Evolutionary conservation across 2,113 vertebrate species (phyloP).

Genomic region (Gila orcuttii): DNA sequence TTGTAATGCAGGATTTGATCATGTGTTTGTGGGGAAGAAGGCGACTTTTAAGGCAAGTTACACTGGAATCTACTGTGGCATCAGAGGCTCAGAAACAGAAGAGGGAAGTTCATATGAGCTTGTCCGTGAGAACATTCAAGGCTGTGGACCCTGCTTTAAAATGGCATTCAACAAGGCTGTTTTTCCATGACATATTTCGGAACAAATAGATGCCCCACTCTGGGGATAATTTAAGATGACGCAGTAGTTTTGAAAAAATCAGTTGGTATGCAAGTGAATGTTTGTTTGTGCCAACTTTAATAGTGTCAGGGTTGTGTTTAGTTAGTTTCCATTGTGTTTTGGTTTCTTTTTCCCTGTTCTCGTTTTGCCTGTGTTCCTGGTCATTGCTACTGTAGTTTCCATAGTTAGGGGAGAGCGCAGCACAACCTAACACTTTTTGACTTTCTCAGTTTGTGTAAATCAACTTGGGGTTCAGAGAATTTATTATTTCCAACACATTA

Average conservation of each 20-base stretch:
- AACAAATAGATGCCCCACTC: conserved; percentile 1
- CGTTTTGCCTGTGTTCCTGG: too few relatives aligned
- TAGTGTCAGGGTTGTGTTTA: too few relatives aligned
- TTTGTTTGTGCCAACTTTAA: conserved; percentile 6
- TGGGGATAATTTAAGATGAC: background rate
- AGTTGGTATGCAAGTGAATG: background rate
- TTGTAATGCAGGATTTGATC: conserved; percentile 14
- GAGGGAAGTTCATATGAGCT: conserved; percentile 1
- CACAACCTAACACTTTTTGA: too few relatives aligned
- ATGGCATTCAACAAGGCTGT: background rate
- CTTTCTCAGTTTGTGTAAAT: too few relatives aligned
- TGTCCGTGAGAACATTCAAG: conserved; percentile 5
- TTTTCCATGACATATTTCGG: conserved; percentile 38
- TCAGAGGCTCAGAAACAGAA: background rate
- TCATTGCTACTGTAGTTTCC: too few relatives aligned
- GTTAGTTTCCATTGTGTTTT: too few relatives aligned
- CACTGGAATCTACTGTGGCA: background rate
- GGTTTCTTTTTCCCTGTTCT: too few relatives aligned
- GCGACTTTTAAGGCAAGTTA: conserved; percentile 27
- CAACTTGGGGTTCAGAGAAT: too few relatives aligned
- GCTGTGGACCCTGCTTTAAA: conserved; percentile 25
- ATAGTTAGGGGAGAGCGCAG: too few relatives aligned
- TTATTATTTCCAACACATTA: too few relatives aligned
- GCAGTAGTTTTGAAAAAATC: background rate
- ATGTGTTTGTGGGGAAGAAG: conserved; percentile 34